Evolutionary conservation across 2,888 invertebrate genomes (phyloP).

Genomic region (Abscondita cerata): DNA sequence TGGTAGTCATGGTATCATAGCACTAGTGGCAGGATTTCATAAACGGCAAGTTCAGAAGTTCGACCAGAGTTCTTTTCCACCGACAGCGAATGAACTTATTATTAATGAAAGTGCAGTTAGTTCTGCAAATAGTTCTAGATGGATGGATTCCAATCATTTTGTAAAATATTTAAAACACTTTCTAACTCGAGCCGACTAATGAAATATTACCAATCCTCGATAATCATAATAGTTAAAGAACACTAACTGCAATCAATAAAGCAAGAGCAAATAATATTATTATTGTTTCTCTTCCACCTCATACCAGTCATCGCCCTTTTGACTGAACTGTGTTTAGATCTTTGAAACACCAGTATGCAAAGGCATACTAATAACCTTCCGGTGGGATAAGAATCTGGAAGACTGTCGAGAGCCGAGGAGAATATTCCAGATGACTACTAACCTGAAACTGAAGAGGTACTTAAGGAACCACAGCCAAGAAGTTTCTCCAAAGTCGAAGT

Average conservation of each 20-base stretch:
- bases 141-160: conserved; percentile 13
- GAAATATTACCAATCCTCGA: conserved; percentile 4
- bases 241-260: conserved; percentile 13
- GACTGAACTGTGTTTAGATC: conserved; percentile 8
- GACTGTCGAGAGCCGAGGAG: not conserved
- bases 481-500: conserved; percentile 5
- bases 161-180: conserved; percentile 3
- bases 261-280: conserved; percentile 10
- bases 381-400: conserved; percentile 6
- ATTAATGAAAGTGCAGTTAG: conserved; percentile 6
- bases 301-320: conserved; percentile 1
- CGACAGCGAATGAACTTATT: conserved; percentile 8
- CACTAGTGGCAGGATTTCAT: conserved; percentile 5
- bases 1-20: no score
- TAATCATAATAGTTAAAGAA: conserved; percentile 3
- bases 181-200: not conserved
- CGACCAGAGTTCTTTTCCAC: not conserved
- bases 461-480: not conserved
- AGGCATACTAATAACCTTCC: conserved; percentile 11
- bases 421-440: not conserved
- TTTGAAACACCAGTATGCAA: conserved; percentile 7
- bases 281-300: not conserved
- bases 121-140: conserved; percentile 7
- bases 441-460: not conserved
- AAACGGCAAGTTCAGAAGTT: conserved; percentile 11